These are phyloP conservation scores for Megaceryle maxima DNA, from an alignment of 2,113 vertebrate species.

Conservation along the genomic window DNA sequence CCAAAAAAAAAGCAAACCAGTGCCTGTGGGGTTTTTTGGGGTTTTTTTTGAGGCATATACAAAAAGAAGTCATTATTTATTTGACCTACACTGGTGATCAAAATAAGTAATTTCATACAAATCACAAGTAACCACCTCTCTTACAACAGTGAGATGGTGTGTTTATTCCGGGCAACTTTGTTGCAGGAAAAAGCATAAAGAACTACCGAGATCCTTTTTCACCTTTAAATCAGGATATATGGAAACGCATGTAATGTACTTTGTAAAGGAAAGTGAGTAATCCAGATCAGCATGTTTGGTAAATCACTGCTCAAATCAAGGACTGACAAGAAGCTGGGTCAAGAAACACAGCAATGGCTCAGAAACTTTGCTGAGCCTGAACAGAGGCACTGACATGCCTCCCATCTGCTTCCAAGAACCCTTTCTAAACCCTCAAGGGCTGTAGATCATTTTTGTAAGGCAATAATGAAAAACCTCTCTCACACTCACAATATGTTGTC, in stretches of 20 bases:
- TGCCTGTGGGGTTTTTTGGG: not conserved
- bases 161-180: not conserved
- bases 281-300: not conserved
- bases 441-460: not conserved
- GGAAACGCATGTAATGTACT: not conserved
- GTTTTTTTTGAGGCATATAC: not conserved
- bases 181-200: not conserved
- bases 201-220: not conserved
- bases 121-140: not conserved
- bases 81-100: not conserved
- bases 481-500: accelerated
- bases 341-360: not conserved
- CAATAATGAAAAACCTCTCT: not conserved
- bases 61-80: not conserved
- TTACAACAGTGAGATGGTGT: not conserved
- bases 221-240: not conserved
- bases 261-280: not conserved
- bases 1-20: no score
- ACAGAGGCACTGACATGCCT: not conserved
- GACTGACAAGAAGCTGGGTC: not conserved
- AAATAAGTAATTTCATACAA: not conserved
- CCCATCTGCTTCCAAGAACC: not conserved
- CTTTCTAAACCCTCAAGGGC: not conserved
- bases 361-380: not conserved
- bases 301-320: not conserved